Evolutionary conservation across 2,797 vertebrate species (phyloP), one percentile per base, ranked within the genome.

Genomic region (Calcarius lapponicus): DNA sequence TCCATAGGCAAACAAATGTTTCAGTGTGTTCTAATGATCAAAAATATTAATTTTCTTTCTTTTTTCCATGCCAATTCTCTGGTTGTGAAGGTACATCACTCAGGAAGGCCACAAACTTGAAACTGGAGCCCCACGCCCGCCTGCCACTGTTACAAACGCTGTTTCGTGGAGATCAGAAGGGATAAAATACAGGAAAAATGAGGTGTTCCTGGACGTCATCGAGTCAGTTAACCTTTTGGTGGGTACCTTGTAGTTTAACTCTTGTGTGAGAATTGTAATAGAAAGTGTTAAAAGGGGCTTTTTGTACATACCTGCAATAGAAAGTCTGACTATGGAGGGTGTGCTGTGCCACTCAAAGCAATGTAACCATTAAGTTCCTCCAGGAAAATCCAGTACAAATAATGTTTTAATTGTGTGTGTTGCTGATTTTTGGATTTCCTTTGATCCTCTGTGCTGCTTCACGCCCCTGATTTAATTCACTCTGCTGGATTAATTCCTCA

Each of bases 51-150:
- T 47, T 76, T 47, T 72, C 1, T 7, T 17, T 47, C 51, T 48
- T 51, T 56, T 43, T 45, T 53, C 71, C 43, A 7, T 60, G 47
- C 19, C 38, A 17, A 54, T 82, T 43, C 0, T 13, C 3, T 81
- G 82, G 4, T 40, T 76, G 20, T 92, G 29, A 96, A 99, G 99
- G 97, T 99, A 99, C 97, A 99, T 99, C 95, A 99, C 99, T 86
- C 99, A 99, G 97, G 99, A 99, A 97, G 99, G 99, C 26, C 99
- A 99, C 98, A 99, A 99, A 97, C 97, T 99, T 89, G 99, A 99
- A 97, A 99, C 99, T 0, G 99, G 99, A 32, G 99, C 99, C 32
- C 99, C 99, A 0, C 98, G 99, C 56, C 99, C 99, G 0, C 99
- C 99, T 0, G 99, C 99, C 91, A 99, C 99, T 1, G 98, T 99